Evolutionary conservation across 2,888 invertebrate genomes (phyloP), one percentile per base, ranked within the genome.

Genomic region (Tortrix viridana): DNA sequence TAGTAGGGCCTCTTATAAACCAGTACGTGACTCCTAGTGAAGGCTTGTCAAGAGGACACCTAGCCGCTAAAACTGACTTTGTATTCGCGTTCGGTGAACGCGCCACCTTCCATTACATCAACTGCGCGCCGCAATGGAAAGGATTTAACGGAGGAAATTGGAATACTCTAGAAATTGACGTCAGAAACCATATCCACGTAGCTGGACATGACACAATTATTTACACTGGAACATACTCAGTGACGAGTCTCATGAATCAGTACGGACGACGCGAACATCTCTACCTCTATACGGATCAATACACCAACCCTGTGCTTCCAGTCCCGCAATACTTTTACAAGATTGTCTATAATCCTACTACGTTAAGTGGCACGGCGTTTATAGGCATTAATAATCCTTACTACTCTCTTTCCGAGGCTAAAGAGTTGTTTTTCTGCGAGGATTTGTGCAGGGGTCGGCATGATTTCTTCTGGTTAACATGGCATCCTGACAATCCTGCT

Each of bases 61-160:
- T 95, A 58, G 89, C 93, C 0, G 94, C 95, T 5, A 95, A 94
- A 79, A 93, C 93, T 0, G 95, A 95, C 76, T 95, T 94, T 63
- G 86, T 93, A 1, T 94, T 93, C 64, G 94, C 93, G 0, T 86
- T 93, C 49, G 92, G 93, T 47, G 94, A 95, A 71, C 84, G 90
- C 7, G 89, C 94, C 0, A 94, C 95, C 0, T 95, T 95, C 71
- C 94, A 94, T 74, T 95, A 94, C 66, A 82, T 95, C 1, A 96
- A 96, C 74, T 93, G 93, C 2, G 94, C 94, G 0, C 95, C 95
- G 0, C 95, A 95, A 66, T 96, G 95, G 95, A 93, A 93, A 19
- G 88, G 88, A 0, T 93, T 94, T 67, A 95, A 94, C 68, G 91
- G 88, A 0, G 93, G 94, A 0, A 94, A 94, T 70, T 94, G 94